Base-by-base conservation (phyloP, 2,888 invertebrate genomes). In the Linnaemya tessellans region DNA sequence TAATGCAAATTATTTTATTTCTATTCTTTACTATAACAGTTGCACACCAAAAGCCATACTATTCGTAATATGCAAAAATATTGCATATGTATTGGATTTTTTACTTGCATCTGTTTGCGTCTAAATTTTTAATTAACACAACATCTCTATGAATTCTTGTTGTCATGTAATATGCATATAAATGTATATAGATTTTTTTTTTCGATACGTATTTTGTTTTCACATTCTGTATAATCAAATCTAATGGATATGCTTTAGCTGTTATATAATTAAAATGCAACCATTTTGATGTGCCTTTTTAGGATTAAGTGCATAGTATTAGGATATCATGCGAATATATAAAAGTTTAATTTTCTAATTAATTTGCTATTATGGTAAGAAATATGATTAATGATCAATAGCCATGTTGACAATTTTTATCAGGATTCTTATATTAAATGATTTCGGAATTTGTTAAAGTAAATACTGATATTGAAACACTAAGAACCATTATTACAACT, bases 61-160 rank as follows among this genome's bases (percentile, higher is more conserved):
- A n/a, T n/a, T n/a, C n/a, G n/a, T n/a, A 20, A 77, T 30, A 62
- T 35, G 38, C 30, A 30, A 43, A 68, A 65, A 54, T 74, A 43
- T 65, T 30, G n/a, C 46, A 49, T 7, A 22, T 49, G 30, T 68
- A 67, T 74, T 74, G 60, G 41, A 56, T 58, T 64, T 67, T 58
- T 5, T 62, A 10, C n/a, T 20, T 56, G 25, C 20, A 56, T 20
- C 10, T 56, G 10, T 73, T 49, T 25, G 41, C 46, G n/a, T 22
- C 30, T 43, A 43, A 54, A 73, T 56, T 80, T 86, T 86, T 84
- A 86, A 84, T 84, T 86, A 86, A 80, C 75, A 41, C 20, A 78
- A 80, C 46, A 75, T 71, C 67, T 74, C 58, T 74, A 73, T 60
- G 84, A 84, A 62, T 84, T 86, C 71, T n/a, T 74, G 35, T 75